A percentile compares a stretch with the other conserved stretches of the same genome.
These are phyloP conservation scores for Bos javanicus DNA, from an alignment of 2,113 vertebrate genomes.

Conservation along the genomic window DNA sequence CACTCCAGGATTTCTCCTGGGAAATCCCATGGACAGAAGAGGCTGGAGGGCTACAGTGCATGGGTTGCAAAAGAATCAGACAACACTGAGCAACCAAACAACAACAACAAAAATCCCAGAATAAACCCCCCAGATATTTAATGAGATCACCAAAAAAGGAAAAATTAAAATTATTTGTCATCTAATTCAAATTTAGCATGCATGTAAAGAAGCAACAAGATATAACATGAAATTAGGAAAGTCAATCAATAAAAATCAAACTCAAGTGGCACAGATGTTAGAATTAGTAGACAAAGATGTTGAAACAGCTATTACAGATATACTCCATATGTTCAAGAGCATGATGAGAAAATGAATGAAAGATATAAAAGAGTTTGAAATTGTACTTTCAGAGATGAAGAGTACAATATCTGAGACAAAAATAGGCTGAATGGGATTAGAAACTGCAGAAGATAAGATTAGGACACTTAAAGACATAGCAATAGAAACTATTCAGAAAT, in stretches of 20 bases:
- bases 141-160: not conserved
- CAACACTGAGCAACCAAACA: not conserved
- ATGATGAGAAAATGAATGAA: not conserved
- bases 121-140: not conserved
- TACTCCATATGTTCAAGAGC: slow-evolving; percentile 1
- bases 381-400: not conserved
- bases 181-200: not conserved
- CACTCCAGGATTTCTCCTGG: not conserved
- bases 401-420: not conserved
- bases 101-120: not conserved
- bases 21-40: not conserved
- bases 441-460: not conserved
- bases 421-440: not conserved
- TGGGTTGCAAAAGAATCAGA: not conserved
- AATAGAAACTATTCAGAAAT: not conserved
- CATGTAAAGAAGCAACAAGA: slow-evolving; percentile 9
- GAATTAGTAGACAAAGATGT: slow-evolving; percentile 32
- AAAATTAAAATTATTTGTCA: not conserved
- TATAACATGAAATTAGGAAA: not conserved
- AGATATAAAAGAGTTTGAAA: not conserved
- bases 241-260: slow-evolving; percentile 7
- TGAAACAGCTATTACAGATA: slow-evolving; percentile 18
- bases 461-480: not conserved
- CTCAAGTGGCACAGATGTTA: slow-evolving; percentile 24
- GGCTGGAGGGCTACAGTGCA: not conserved